Evolutionary conservation across 1,140 invertebrate species (phyloP).

Genomic region (Tetraneura akinire): DNA sequence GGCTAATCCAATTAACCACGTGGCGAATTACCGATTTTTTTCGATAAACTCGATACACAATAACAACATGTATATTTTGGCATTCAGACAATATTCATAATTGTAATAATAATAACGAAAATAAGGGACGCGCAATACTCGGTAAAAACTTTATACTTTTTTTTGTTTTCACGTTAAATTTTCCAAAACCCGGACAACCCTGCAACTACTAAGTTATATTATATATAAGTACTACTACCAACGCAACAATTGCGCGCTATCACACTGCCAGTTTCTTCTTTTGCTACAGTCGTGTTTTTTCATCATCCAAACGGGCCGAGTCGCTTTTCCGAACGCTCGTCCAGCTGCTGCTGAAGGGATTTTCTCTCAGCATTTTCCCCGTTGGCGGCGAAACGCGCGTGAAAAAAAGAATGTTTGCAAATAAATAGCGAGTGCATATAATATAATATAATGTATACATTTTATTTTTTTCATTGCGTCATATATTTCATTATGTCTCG

Average conservation of each 20-base stretch:
- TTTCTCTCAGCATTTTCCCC: conserved; percentile 27
- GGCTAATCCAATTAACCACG: conserved; percentile 31
- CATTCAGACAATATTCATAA: neutral
- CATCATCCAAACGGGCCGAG: neutral
- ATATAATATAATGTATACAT: conserved; percentile 38
- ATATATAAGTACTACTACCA: neutral
- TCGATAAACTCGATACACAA: neutral
- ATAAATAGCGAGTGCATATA: conserved; percentile 35
- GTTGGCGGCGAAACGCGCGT: neutral
- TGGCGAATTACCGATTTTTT: neutral
- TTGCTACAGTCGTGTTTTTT: neutral
- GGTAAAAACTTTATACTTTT: neutral
- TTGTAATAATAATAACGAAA: neutral
- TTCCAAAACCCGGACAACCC: neutral
- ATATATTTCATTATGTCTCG: conserved; percentile 25
- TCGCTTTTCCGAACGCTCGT: conserved; percentile 2
- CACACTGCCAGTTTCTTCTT: neutral
- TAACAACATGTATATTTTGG: no score
- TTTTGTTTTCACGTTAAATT: neutral
- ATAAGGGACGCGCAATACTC: neutral
- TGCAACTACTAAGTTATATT: neutral
- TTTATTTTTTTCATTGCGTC: neutral
- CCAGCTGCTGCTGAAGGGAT: conserved; percentile 44
- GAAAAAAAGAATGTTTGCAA: neutral
- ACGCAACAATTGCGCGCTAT: neutral